Evolutionary conservation across 2,113 vertebrate species (phyloP).

Genomic region (Anhinga rufa): DNA sequence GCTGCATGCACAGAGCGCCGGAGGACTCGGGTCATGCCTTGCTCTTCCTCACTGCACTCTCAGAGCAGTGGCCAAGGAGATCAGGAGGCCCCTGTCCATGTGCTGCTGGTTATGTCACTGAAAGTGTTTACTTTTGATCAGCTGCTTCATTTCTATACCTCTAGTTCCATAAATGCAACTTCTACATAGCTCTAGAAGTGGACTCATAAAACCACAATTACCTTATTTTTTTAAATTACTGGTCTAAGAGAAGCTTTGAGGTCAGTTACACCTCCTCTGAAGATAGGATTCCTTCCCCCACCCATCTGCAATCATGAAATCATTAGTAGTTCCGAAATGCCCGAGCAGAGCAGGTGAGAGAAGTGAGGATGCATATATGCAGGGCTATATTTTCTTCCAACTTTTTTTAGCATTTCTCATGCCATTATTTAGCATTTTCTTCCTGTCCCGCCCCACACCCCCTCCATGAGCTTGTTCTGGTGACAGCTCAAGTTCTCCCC

Average conservation of each 20-base stretch:
- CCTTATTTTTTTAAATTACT: not conserved
- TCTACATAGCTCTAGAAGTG: not conserved
- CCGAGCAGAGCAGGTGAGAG: not conserved
- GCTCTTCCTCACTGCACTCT: not conserved
- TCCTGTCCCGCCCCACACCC: not conserved
- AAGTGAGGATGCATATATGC: not conserved
- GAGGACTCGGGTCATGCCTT: fast-evolving
- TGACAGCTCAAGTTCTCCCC: not conserved
- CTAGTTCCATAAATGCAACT: not conserved
- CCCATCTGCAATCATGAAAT: not conserved
- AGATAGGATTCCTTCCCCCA: not conserved
- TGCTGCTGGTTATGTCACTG: fast-evolving
- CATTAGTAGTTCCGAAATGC: not conserved
- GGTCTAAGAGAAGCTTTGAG: not conserved
- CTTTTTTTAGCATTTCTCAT: not conserved
- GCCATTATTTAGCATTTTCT: not conserved
- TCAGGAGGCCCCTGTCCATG: not conserved
- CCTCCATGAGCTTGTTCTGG: not conserved
- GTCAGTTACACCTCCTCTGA: not conserved
- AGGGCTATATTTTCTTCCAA: not conserved
- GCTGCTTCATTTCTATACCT: not conserved
- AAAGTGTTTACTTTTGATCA: not conserved
- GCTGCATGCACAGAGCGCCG: fast-evolving
- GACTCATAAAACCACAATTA: not conserved
- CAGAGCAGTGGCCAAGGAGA: not conserved